phyloP scores from a whole-genome alignment of 2,797 vertebrate species.

The Psittacula echo region DNA sequence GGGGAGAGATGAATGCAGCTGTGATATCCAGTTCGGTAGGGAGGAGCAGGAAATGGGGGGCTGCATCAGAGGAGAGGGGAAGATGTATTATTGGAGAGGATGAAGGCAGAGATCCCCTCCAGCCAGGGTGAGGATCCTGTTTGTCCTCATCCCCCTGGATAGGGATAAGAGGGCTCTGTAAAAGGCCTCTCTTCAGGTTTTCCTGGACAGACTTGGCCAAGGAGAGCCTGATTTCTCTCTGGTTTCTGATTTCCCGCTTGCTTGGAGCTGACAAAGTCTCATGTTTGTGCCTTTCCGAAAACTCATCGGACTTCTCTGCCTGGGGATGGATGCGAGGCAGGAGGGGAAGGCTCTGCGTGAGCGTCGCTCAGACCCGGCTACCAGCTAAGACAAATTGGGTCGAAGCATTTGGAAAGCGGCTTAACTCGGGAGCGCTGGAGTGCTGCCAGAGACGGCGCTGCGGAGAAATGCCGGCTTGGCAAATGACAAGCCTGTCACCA shows the following conservation, averaged over 20 bases:
- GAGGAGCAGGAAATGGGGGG: not conserved
- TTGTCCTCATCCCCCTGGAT: not conserved
- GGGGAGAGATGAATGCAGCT: not conserved
- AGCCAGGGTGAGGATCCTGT: not conserved
- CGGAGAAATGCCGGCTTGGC: conserved; percentile 2
- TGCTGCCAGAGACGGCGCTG: conserved; percentile 28
- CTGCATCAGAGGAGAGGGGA: not conserved
- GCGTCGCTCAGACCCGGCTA: not conserved
- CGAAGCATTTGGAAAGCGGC: conserved; percentile 43
- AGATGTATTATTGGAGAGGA: not conserved
- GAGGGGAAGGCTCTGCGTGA: not conserved
- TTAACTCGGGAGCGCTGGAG: conserved; percentile 21
- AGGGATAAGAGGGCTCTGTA: not conserved
- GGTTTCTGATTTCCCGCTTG: not conserved
- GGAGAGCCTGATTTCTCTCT: not conserved
- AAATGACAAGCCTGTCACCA: conserved; percentile 45
- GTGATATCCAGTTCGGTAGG: accelerated
- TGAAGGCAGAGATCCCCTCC: not conserved
- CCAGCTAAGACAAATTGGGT: conserved; percentile 30
- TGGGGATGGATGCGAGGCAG: accelerated
- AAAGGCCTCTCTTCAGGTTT: not conserved
- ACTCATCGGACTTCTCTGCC: not conserved
- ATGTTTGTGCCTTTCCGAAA: not conserved
- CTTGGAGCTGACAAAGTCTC: not conserved
- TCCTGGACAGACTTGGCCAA: not conserved